These are phyloP conservation scores for Mesembrinibis cayennensis DNA, from an alignment of 2,113 vertebrate species.

Conservation along the genomic window DNA sequence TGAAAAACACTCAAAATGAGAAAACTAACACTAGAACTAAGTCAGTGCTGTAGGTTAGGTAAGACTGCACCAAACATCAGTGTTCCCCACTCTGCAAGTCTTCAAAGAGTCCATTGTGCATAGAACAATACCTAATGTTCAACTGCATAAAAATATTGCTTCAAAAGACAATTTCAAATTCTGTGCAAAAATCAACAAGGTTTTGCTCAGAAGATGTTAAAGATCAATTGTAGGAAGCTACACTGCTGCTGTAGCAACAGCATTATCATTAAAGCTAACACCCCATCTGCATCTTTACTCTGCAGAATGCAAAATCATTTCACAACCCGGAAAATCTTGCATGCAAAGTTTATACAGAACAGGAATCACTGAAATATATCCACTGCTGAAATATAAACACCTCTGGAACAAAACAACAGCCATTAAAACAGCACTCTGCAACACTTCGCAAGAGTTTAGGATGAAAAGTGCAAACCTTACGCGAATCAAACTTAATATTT, in stretches of 20 bases:
- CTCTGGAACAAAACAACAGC: neutral
- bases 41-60: neutral
- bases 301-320: neutral
- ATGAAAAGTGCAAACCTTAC: neutral
- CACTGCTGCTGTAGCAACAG: neutral
- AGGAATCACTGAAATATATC: neutral
- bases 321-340: neutral
- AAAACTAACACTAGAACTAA: neutral
- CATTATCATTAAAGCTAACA: neutral
- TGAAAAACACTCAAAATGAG: neutral
- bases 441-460: neutral
- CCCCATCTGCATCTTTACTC: too few species aligned
- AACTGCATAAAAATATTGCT: neutral
- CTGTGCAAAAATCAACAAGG: neutral
- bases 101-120: neutral
- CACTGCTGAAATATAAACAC: neutral
- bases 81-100: rapidly evolving
- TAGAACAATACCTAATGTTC: neutral
- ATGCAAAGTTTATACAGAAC: neutral
- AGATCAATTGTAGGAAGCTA: neutral
- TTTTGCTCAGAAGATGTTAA: neutral
- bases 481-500: neutral
- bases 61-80: neutral
- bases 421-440: neutral
- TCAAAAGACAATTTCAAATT: neutral